phyloP scores from a whole-genome alignment of 1,140 invertebrate species.

The Pectinophora gossypiella region DNA sequence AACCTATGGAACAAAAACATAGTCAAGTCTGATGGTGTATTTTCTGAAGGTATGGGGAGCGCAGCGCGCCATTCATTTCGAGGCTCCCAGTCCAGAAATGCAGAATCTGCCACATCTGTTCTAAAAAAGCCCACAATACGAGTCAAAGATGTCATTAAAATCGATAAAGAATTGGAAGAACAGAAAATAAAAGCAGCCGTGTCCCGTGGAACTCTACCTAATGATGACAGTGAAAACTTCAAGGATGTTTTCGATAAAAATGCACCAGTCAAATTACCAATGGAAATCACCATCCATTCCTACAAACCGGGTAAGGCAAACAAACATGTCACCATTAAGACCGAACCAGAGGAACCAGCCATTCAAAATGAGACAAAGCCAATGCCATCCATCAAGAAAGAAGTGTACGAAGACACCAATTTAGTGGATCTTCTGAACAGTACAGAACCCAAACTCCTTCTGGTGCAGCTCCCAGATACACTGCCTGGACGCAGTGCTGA shows the following conservation, averaged over 20 bases:
- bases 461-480: slow-evolving; percentile 62
- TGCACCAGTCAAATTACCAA: slow-evolving; percentile 52
- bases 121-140: slow-evolving; percentile 58
- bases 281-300: too few species aligned
- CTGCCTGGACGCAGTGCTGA: slow-evolving; percentile 61
- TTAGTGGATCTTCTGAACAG: slow-evolving; percentile 45
- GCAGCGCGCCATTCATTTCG: slow-evolving; percentile 49
- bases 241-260: slow-evolving; percentile 32
- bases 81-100: slow-evolving; percentile 29
- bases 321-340: too few species aligned
- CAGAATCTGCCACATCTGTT: slow-evolving; percentile 23
- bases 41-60: slow-evolving; percentile 63
- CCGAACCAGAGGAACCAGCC: too few species aligned
- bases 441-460: slow-evolving; percentile 40
- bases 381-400: slow-evolving; percentile 20
- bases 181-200: slow-evolving; percentile 47
- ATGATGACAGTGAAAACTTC: slow-evolving; percentile 44
- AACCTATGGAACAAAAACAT: slow-evolving; percentile 47
- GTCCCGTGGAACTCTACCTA: slow-evolving; percentile 9
- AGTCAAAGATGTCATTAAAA: slow-evolving; percentile 63
- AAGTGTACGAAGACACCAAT: slow-evolving; percentile 42
- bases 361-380: slow-evolving; percentile 32
- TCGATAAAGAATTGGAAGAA: slow-evolving; percentile 63
- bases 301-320: too few species aligned
- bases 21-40: slow-evolving; percentile 64